Evolutionary conservation across 30 jellyfish, hydroid and myxozoan genomes (phyloP), one percentile per base, ranked within the genome.

Genomic region (Aurelia sp.): DNA sequence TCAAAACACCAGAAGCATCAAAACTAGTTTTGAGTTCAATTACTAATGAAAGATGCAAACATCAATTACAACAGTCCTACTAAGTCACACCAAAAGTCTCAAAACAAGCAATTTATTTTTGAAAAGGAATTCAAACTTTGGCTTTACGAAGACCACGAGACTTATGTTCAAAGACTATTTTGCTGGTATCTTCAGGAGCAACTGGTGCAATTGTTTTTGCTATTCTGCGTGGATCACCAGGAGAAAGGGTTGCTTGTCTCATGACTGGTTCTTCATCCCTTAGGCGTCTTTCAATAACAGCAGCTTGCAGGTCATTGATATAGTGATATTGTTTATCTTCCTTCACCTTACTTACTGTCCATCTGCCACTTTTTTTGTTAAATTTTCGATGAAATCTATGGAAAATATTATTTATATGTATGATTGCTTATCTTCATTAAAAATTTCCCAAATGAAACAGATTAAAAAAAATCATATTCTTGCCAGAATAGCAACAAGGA

Each of bases 331-430:
- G 3, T 57, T 57, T 57, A 3, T 2, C 67, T 9, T 13, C 67
- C 67, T 57, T 57, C 24, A 57, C 67, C 24, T 57, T 57, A 7
- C 67, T 57, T 4, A 57, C 67, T 16, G 67, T 57, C 67, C 67
- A 57, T 57, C 24, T 4, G 67, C 67, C 24, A 57, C 67, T 57
- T 57, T 3, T 57, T 57, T 57, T 57, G 67, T 7, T 57, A 19
- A 57, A 57, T 57, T 57, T 57, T 57, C 67, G 67, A 57, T 57
- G 67, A 57, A 13, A 57, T 57, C 67, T n/a, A n/a, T n/a, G n/a
- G n/a, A n/a, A n/a, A n/a, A n/a, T n/a, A n/a, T n/a, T n/a, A n/a
- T n/a, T n/a, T 57, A 57, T 57, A 9, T 3, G 8, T 3, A 7
- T 2, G 4, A 3, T 57, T 3, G 8, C 8, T 57, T 38, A 38